Evolutionary conservation across 2,113 vertebrate genomes (phyloP), one percentile per base, ranked within the genome.

Genomic region (Dinomys branickii): DNA sequence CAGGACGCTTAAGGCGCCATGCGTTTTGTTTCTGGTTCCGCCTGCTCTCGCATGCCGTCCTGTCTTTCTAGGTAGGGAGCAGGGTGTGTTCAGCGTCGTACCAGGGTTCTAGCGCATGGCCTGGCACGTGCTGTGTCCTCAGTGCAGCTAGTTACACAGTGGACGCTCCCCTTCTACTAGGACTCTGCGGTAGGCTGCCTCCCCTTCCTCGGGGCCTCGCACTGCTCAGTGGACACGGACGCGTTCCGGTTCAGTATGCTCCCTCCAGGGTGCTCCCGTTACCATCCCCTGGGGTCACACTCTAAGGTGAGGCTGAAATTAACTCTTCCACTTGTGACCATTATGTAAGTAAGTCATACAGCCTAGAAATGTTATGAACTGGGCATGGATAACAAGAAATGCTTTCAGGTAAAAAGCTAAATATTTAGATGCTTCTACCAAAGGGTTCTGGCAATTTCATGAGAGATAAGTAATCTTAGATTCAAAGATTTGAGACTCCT

Each of bases 371-470:
- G 90, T 26, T 94, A 88, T 41, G 75, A 97, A 1, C 85, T 88
- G 94, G 22, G 84, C 33, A 78, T 0, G 92, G 75, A 81, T 83
- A 91, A 75, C 54, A 97, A 97, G 33, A 8, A 94, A 47, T 52
- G 54, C 92, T 88, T 59, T 86, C 71, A 16, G 81, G 54, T 19
- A 97, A 95, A 97, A 95, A 95, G 71, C 1, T 94, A 94, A 93
- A 16, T 77, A 52, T 54, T 98, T 97, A 94, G 95, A 30, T 73
- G 90, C 5, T 28, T 95, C 80, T 61, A 93, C 33, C 44, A 85
- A 96, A 92, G 17, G 59, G 22, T 3, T 61, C 47, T 14, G 95
- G 59, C 61, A 5, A 92, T 90, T 96, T 89, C 75, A 91, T 87
- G 30, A 94, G 91, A 67, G 3, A 69, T 92, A 96, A 4, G 54